Evolutionary conservation across 2,888 invertebrate species (phyloP).

Genomic region (Mycalesis mineus): DNA sequence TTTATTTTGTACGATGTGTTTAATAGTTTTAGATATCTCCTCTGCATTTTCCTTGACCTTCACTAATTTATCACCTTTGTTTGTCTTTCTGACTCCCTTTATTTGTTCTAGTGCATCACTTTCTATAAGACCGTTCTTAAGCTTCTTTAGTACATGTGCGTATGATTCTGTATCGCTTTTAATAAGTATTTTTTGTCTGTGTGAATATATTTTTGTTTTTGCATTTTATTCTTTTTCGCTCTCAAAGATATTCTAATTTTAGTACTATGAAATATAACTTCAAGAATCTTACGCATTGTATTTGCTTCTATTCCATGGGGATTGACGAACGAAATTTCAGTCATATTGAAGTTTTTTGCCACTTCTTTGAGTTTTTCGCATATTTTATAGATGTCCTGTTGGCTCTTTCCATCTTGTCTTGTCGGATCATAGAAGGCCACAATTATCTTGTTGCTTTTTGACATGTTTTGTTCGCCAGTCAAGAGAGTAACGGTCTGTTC

Average conservation of each 20-base stretch:
- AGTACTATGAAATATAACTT: neutral
- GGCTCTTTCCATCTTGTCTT: neutral
- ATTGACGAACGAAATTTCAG: neutral
- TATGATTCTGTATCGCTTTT: neutral
- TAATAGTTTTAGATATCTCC: neutral
- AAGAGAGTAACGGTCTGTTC: neutral
- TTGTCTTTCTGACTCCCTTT: neutral
- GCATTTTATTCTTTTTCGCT: neutral
- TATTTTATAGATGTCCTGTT: neutral
- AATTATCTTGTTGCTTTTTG: neutral
- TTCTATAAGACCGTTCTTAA: neutral
- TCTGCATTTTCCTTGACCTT: neutral
- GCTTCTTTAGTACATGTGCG: neutral
- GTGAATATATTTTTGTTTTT: neutral
- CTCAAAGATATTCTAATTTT: neutral
- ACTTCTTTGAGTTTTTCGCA: neutral
- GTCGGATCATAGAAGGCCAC: neutral
- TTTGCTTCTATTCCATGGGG: neutral
- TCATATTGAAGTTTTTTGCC: neutral
- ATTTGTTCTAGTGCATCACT: neutral
- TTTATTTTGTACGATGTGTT: neutral
- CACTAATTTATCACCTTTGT: neutral
- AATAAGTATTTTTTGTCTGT: neutral
- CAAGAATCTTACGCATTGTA: neutral
- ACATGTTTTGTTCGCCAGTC: neutral